A percentile compares a stretch with the other conserved stretches of the same genome.
phyloP scores from a whole-genome alignment of 2,113 vertebrate species.

The Albula goreensis region DNA sequence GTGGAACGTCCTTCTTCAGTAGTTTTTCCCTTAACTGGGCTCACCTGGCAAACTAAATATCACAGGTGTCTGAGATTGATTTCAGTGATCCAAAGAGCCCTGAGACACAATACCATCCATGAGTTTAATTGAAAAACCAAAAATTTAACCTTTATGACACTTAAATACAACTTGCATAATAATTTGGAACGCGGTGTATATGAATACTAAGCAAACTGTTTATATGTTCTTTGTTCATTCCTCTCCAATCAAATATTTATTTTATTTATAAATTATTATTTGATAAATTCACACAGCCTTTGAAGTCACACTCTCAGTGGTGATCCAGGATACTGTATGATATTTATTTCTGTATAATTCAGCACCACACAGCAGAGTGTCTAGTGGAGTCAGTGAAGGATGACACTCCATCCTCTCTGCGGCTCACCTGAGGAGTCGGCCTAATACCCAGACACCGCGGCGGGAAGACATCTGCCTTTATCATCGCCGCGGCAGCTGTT shows the following conservation, averaged over 20 bases:
- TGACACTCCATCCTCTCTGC: background rate
- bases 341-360: background rate
- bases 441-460: background rate
- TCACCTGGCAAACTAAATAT: too few relatives aligned
- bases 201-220: background rate
- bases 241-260: background rate
- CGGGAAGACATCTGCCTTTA: background rate
- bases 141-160: too few relatives aligned
- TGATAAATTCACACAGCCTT: background rate
- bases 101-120: too few relatives aligned
- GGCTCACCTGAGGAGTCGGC: background rate
- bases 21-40: too few relatives aligned
- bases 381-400: background rate
- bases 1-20: too few relatives aligned
- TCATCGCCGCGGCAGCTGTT: background rate
- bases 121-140: too few relatives aligned
- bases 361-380: background rate
- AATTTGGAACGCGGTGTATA: too few relatives aligned
- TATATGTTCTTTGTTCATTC: background rate
- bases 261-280: background rate
- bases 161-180: too few relatives aligned
- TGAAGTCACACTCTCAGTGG: background rate
- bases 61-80: too few relatives aligned
- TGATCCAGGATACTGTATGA: background rate
- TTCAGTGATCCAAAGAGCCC: too few relatives aligned